Evolutionary conservation across 1,140 invertebrate species (phyloP).

Genomic region (Hormaphis cornu): DNA sequence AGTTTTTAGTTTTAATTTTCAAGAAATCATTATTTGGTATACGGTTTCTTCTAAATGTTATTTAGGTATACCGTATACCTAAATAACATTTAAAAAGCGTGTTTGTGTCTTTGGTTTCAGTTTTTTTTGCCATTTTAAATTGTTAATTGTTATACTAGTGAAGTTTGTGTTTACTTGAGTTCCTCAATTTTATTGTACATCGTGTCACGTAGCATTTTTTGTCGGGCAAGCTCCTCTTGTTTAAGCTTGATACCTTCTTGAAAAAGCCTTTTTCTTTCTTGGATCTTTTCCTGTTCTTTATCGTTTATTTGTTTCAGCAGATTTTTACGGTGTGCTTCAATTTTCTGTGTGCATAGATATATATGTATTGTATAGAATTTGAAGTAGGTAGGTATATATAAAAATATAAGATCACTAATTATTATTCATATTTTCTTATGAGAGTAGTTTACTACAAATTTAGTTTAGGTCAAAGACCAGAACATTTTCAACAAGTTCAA

Average conservation of each 20-base stretch:
- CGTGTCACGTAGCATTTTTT: constrained; percentile 48
- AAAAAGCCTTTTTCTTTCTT: constrained; percentile 50
- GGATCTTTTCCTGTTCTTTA: constrained; percentile 53
- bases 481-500: too few relatives aligned
- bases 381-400: too few relatives aligned
- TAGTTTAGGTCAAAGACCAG: too few relatives aligned
- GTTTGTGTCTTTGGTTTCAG: neutral
- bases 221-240: constrained; percentile 49
- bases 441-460: too few relatives aligned
- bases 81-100: neutral
- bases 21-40: too few relatives aligned
- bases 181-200: constrained; percentile 51
- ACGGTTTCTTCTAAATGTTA: neutral
- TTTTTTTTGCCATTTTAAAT: neutral
- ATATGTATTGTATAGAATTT: neutral
- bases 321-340: constrained; percentile 34
- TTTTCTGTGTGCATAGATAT: constrained; percentile 25
- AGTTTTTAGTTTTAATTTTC: too few relatives aligned
- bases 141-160: neutral
- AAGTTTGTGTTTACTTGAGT: constrained; percentile 42
- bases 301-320: constrained; percentile 56
- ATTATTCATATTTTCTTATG: too few relatives aligned
- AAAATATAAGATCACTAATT: too few relatives aligned
- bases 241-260: constrained; percentile 54
- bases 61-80: neutral